Conservation (phyloP, 2,113 vertebrate genomes). For the Spea bombifrons region DNA sequence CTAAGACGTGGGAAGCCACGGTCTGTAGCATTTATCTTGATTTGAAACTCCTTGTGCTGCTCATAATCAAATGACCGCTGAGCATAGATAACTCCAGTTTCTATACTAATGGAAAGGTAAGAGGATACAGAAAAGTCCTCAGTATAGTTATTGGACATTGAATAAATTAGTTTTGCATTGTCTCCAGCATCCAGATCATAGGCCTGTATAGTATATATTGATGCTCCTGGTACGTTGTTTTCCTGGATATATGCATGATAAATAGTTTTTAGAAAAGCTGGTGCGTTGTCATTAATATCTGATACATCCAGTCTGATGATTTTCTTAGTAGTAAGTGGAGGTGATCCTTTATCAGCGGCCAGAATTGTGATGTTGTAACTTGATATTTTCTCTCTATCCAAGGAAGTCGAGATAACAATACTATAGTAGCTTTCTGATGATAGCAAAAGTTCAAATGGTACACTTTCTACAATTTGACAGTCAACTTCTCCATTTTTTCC, state of each 20-base stretch:
- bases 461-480: constrained; percentile 44
- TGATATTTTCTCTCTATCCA: constrained; percentile 54
- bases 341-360: constrained; percentile 41
- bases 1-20: background rate
- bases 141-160: constrained; percentile 41
- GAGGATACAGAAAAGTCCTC: constrained; percentile 28
- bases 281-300: constrained; percentile 39
- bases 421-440: constrained; percentile 56
- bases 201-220: constrained; percentile 50
- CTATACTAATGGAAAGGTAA: constrained; percentile 55
- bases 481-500: constrained; percentile 52
- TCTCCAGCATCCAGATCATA: constrained; percentile 48
- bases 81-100: constrained; percentile 54
- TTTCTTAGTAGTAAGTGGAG: constrained; percentile 8
- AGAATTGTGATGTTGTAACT: constrained; percentile 51
- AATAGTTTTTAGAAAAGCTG: constrained; percentile 49
- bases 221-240: constrained; percentile 50
- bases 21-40: constrained; percentile 49
- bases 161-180: constrained; percentile 53
- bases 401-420: constrained; percentile 47
- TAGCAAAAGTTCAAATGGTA: constrained; percentile 58
- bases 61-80: constrained; percentile 80
- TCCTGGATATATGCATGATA: constrained; percentile 43
- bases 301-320: constrained; percentile 23
- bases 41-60: constrained; percentile 60